These are phyloP conservation scores for Pycnomerus fuliginosus DNA, from an alignment of 2,888 invertebrate species.

Conservation along the genomic window DNA sequence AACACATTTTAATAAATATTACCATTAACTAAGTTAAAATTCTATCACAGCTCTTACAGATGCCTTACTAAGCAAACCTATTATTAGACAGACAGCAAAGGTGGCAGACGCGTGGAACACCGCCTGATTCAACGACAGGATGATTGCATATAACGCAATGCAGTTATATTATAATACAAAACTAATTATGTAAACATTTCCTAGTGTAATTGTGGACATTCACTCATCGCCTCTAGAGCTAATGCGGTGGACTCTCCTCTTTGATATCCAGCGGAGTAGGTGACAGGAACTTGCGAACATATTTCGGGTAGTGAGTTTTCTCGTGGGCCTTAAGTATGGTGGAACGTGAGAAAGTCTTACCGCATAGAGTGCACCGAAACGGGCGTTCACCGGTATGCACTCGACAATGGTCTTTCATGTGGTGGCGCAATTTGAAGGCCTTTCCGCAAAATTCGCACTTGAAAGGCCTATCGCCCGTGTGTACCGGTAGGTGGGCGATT, in stretches of 20 bases:
- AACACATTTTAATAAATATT: conserved; percentile 14
- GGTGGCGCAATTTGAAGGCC: conserved; percentile 88
- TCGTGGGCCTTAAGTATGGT: conserved; percentile 91
- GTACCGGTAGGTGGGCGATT: conserved; percentile 84
- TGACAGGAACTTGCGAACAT: conserved; percentile 85
- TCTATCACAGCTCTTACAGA: conserved; percentile 55
- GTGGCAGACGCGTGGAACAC: no score
- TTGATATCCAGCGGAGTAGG: conserved; percentile 83
- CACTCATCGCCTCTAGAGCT: conserved; percentile 44
- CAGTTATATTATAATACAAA: conserved; percentile 1
- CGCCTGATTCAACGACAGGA: no score
- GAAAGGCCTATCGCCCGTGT: conserved; percentile 88
- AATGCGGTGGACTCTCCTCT: conserved; percentile 76
- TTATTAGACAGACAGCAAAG: no score
- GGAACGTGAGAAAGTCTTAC: conserved; percentile 87
- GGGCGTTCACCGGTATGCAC: conserved; percentile 90
- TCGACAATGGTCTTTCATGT: conserved; percentile 93
- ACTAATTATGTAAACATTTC: not conserved
- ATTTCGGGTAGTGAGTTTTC: conserved; percentile 90
- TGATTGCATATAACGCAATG: no score
- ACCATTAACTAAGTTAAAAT: conserved; percentile 41
- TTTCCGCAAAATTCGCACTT: conserved; percentile 94
- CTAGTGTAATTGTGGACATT: conserved; percentile 14
- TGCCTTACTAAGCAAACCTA: conserved; percentile 43
- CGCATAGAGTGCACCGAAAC: conserved; percentile 85